A percentile compares a stretch with the other conserved stretches of the same genome.
These are phyloP conservation scores for Pharmacophagus antenor DNA, from an alignment of 2,888 invertebrate species.

Conservation along the genomic window DNA sequence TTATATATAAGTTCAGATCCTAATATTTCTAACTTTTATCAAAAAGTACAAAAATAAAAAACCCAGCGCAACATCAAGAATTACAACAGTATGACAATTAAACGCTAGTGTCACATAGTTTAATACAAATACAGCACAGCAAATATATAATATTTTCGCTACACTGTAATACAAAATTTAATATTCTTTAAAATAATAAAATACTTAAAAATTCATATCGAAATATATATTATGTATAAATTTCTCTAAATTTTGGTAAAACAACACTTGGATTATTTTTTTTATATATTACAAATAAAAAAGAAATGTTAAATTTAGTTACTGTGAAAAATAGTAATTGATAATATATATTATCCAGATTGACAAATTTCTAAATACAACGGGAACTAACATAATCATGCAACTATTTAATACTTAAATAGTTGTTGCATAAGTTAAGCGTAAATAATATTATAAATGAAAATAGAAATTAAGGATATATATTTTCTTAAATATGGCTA, in stretches of 20 bases:
- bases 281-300: too few species aligned
- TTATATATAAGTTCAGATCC: not conserved
- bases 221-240: not conserved
- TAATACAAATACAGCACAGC: not conserved
- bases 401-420: too few species aligned
- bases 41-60: constrained; percentile 24
- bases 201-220: not conserved
- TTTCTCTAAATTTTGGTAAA: too few species aligned
- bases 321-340: too few species aligned
- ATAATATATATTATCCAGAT: not conserved
- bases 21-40: constrained; percentile 8
- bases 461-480: too few species aligned
- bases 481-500: too few species aligned
- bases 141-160: not conserved
- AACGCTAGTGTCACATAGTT: constrained; percentile 51
- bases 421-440: too few species aligned
- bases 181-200: not conserved
- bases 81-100: constrained; percentile 21
- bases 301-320: too few species aligned
- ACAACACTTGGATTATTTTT: too few species aligned
- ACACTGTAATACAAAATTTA: not conserved
- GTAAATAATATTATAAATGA: too few species aligned
- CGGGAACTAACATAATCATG: too few species aligned
- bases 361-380: not conserved
- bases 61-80: constrained; percentile 8